Evolutionary conservation across 2,113 vertebrate genomes (phyloP).

Genomic region (Sceloporus tristichus): DNA sequence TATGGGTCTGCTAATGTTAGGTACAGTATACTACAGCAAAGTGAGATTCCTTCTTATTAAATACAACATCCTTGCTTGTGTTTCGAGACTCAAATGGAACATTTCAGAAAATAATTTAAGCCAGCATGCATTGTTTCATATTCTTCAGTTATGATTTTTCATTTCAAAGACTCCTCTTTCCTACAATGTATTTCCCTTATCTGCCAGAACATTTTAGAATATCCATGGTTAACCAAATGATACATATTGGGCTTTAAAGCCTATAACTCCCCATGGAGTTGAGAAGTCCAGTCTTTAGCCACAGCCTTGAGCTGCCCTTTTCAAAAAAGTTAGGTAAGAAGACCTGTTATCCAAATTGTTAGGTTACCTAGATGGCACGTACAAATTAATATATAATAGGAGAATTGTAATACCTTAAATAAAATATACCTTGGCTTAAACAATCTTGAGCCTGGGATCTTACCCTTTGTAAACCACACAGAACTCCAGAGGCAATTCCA

Average conservation of each 20-base stretch:
- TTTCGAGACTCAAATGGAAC: neutral
- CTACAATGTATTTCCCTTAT: neutral
- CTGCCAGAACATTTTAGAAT: neutral
- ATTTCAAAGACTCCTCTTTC: neutral
- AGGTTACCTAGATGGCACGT: too few relatives aligned
- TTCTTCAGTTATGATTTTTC: neutral
- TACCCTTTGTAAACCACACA: too few relatives aligned
- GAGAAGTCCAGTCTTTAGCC: neutral
- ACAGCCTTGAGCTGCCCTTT: too few relatives aligned
- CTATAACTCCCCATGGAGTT: neutral
- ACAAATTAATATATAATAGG: too few relatives aligned
- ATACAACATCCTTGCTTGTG: neutral
- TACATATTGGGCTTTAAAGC: neutral
- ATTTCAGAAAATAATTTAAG: conserved; percentile 13
- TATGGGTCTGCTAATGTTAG: conserved; percentile 16
- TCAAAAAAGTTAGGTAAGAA: too few relatives aligned
- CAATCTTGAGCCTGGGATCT: too few relatives aligned
- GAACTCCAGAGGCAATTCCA: too few relatives aligned
- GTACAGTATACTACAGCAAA: neutral
- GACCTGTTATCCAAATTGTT: too few relatives aligned
- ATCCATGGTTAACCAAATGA: neutral
- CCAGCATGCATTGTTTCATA: neutral
- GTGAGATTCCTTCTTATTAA: conserved; percentile 14
- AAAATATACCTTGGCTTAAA: too few relatives aligned
- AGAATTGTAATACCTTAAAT: too few relatives aligned